phyloP scores from a whole-genome alignment of 1,140 invertebrate species.

The Aplysia californica region DNA sequence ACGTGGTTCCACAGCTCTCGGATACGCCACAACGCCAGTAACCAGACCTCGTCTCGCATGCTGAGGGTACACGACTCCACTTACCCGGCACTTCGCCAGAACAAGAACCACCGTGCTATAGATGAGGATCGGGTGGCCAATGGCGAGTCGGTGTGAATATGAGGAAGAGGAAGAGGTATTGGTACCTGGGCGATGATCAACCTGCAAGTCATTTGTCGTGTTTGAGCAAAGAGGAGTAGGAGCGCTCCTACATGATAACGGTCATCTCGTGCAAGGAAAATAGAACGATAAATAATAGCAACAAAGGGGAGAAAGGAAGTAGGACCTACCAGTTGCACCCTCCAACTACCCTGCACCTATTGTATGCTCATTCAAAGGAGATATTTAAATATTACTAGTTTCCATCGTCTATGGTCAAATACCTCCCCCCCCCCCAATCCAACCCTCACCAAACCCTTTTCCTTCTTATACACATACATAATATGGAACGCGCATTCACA shows the following conservation, averaged over 20 bases:
- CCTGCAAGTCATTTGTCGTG: neutral
- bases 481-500: too few relatives aligned
- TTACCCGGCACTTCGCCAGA: neutral
- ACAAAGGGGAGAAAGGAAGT: neutral
- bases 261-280: neutral
- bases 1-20: conserved; percentile 16
- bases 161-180: neutral
- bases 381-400: too few relatives aligned
- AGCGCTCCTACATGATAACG: neutral
- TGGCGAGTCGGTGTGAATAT: neutral
- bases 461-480: too few relatives aligned
- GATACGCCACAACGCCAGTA: neutral
- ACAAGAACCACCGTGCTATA: neutral
- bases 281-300: neutral
- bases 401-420: too few relatives aligned
- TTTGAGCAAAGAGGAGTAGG: neutral
- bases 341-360: neutral
- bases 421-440: too few relatives aligned
- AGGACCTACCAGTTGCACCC: neutral
- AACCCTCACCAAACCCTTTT: too few relatives aligned
- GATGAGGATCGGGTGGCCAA: neutral
- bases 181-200: neutral
- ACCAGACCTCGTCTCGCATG: conserved; percentile 1
- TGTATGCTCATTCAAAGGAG: too few relatives aligned
- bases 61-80: neutral